Conservation (phyloP, 2,113 vertebrate species). For the Hymenochirus boettgeri region DNA sequence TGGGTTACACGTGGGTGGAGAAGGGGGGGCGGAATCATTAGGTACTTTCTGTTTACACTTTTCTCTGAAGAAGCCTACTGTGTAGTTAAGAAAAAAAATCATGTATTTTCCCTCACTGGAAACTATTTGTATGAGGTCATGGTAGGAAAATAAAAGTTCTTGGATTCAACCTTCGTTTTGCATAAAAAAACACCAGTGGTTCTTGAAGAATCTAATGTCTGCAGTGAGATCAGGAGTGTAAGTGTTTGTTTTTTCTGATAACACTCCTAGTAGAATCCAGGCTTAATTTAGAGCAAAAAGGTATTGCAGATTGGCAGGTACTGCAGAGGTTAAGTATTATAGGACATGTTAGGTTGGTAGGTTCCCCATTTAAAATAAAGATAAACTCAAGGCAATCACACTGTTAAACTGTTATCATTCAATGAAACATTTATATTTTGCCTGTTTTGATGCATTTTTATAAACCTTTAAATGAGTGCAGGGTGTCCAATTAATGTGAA, state of each 20-base stretch:
- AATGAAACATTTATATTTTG: too few relatives aligned
- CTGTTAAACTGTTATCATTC: too few relatives aligned
- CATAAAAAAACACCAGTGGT: constrained; percentile 6
- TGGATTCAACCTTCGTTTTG: background rate
- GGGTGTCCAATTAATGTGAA: background rate
- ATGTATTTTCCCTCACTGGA: constrained; percentile 31
- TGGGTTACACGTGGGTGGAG: constrained; percentile 35
- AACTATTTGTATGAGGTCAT: constrained; percentile 40
- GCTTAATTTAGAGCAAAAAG: background rate
- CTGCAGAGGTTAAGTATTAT: background rate
- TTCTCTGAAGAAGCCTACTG: constrained; percentile 38
- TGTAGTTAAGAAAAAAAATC: constrained; percentile 19
- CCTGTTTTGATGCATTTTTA: too few relatives aligned
- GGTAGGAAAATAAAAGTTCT: constrained; percentile 21
- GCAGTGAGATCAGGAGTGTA: background rate
- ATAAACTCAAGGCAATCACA: too few relatives aligned
- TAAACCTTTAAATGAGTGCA: too few relatives aligned
- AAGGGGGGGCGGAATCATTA: constrained; percentile 28
- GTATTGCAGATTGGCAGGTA: background rate
- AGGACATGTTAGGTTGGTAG: too few relatives aligned
- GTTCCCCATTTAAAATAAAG: too few relatives aligned
- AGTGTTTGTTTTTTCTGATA: background rate
- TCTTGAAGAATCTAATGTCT: background rate
- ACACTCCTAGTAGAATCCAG: background rate
- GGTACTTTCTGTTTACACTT: constrained; percentile 30